A percentile compares a stretch with the other conserved stretches of the same genome.
phyloP scores from a whole-genome alignment of 2,888 invertebrate species.

The Drosophila mimica region DNA sequence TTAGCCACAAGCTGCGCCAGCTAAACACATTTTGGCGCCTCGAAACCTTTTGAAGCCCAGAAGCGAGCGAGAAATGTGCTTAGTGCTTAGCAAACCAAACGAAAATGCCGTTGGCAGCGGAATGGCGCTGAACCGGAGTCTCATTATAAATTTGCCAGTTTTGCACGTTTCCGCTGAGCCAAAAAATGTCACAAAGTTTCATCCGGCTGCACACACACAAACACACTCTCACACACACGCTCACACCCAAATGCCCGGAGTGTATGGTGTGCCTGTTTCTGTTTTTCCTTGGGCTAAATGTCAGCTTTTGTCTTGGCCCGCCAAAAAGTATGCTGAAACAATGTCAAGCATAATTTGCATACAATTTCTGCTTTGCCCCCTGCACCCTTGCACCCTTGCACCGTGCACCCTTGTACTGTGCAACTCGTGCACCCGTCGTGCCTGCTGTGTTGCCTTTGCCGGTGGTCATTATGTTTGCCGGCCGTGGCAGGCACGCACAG shows the following conservation, averaged over 20 bases:
- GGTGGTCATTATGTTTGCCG: conserved; percentile 77
- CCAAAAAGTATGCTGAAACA: conserved; percentile 79
- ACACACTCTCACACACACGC: conserved; percentile 1
- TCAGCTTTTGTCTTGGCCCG: conserved; percentile 79
- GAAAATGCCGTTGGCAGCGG: conserved; percentile 68
- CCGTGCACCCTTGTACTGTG: not conserved
- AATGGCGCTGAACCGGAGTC: conserved; percentile 66
- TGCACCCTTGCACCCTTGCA: not conserved
- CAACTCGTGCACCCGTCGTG: conserved; percentile 6
- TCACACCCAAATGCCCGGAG: conserved; percentile 4
- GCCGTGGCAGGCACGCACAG: conserved; percentile 71
- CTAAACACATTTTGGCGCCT: conserved; percentile 57
- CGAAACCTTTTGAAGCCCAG: conserved; percentile 51
- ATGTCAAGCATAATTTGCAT: conserved; percentile 80
- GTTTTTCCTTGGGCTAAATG: conserved; percentile 77
- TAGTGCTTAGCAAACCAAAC: conserved; percentile 67
- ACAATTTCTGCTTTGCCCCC: conserved; percentile 61
- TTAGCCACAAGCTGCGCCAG: conserved; percentile 56
- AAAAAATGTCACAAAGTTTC: conserved; percentile 78
- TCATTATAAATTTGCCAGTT: conserved; percentile 80
- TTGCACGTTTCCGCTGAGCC: conserved; percentile 76
- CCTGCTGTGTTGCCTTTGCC: conserved; percentile 50
- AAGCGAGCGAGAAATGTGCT: conserved; percentile 69
- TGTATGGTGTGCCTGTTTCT: conserved; percentile 40
- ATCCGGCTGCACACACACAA: conserved; percentile 43